phyloP scores from a whole-genome alignment of 2,888 invertebrate species.

The Caradrina kadenii region DNA sequence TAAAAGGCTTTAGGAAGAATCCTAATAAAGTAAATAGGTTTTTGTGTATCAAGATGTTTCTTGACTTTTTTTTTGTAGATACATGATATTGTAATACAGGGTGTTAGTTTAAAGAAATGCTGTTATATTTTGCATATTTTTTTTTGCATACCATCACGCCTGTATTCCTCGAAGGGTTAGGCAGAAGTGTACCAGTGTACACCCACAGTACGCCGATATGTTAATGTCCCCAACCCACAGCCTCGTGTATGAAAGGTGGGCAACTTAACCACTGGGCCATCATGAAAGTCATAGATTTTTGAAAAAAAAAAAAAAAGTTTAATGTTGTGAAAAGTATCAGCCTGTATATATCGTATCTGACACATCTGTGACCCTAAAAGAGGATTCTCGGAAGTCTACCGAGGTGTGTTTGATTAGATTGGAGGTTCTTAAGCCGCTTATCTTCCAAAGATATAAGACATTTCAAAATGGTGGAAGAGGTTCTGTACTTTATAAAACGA shows the following conservation, averaged over 20 bases:
- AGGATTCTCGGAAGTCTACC: slow-evolving; percentile 10
- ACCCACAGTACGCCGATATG: no score
- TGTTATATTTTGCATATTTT: no score
- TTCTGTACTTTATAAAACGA: background rate
- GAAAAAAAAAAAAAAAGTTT: no score
- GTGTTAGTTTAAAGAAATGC: background rate
- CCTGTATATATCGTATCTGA: background rate
- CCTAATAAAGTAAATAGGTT: slow-evolving; percentile 37
- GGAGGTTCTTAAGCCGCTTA: slow-evolving; percentile 10
- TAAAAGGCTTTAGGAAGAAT: slow-evolving; percentile 16
- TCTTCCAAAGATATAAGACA: background rate
- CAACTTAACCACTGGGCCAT: no score
- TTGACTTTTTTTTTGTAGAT: slow-evolving; percentile 1
- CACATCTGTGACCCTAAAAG: background rate
- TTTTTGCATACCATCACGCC: no score
- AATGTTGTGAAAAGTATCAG: no score
- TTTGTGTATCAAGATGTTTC: slow-evolving; percentile 4
- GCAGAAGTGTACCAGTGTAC: no score
- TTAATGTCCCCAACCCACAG: no score
- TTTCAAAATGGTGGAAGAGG: background rate
- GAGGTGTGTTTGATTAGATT: slow-evolving; percentile 30
- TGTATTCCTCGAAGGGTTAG: no score
- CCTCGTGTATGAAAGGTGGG: no score
- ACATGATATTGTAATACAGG: background rate
- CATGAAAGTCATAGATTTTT: no score